Evolutionary conservation across 2,888 invertebrate genomes (phyloP), one percentile per base, ranked within the genome.

Genomic region (Phania funesta): DNA sequence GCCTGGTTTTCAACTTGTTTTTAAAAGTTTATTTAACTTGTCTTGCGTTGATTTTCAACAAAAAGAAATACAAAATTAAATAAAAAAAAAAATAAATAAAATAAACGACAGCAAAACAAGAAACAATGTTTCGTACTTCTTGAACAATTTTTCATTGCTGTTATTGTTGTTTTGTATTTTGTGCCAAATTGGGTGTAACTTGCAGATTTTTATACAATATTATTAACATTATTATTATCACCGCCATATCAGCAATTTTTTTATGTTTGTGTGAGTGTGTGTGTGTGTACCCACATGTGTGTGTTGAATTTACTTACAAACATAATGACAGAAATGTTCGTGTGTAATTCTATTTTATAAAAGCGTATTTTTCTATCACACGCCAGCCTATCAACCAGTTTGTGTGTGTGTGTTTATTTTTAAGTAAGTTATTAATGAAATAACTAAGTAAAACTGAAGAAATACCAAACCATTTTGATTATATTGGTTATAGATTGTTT

Each of bases 141-240:
- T 78, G 70, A 38, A 46, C 16, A 44, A 35, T 41, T 44, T 56
- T 56, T 68, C 50, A 18, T 50, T 29, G 22, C 24, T 48, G 22
- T 32, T 48, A 20, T 58, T 44, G 11, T 20, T 64, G 62, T 64
- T 73, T 54, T 64, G 56, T 41, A 77, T 38, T 67, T 82, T 78
- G 78, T 82, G 74, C 74, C 78, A 82, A 82, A 78, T 82, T 82
- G 81, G 81, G 81, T 82, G 81, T 82, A 82, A 82, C 81, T 82
- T 54, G 81, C 56, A 77, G 44, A 64, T 78, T 82, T 29, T 70
- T 76, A 46, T 65, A 67, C 60, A 67, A 41, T 44, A 67, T 65
- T 60, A 71, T 74, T 74, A 74, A 44, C 52, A 60, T 29, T 48
- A 73, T 52, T 73, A 58, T 41, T 52, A 68, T 18, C 32, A 2